These are phyloP conservation scores for Pseudopleuronectes americanus DNA, from an alignment of 2,797 vertebrate species.

Conservation along the genomic window DNA sequence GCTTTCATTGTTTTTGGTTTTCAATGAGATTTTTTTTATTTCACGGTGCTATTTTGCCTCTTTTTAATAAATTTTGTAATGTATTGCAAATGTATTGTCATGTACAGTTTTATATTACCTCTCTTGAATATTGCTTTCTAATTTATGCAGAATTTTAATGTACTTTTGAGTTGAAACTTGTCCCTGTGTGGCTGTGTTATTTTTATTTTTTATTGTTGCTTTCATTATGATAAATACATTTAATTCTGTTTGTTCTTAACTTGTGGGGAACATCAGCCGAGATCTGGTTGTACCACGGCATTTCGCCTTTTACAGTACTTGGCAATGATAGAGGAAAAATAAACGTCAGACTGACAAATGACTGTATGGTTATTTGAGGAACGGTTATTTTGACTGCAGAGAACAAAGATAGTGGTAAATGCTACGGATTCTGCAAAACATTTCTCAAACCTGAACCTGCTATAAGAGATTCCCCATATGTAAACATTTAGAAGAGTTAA, in stretches of 20 bases:
- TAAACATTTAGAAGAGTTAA: constrained; percentile 2
- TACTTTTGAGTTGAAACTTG: constrained; percentile 75
- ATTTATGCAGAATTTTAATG: constrained; percentile 82
- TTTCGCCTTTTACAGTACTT: constrained; percentile 59
- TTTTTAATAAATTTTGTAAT: constrained; percentile 83
- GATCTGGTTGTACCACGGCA: constrained; percentile 58
- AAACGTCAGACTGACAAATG: constrained; percentile 76
- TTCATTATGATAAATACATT: constrained; percentile 67
- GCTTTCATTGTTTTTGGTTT: constrained; percentile 59
- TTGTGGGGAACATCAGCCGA: constrained; percentile 57
- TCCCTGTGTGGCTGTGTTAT: constrained; percentile 73
- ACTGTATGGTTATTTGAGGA: constrained; percentile 65
- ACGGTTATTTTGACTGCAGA: constrained; percentile 70
- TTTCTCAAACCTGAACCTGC: constrained; percentile 22
- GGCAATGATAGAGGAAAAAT: constrained; percentile 76
- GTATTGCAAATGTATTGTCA: constrained; percentile 84
- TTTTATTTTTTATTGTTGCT: constrained; percentile 67
- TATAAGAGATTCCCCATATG: constrained; percentile 23
- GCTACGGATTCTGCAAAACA: constrained; percentile 25
- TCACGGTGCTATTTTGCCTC: constrained; percentile 79
- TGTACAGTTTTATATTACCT: constrained; percentile 85
- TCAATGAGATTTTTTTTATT: constrained; percentile 54
- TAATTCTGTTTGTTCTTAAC: constrained; percentile 69
- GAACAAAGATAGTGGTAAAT: constrained; percentile 19
- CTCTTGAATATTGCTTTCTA: constrained; percentile 79